A percentile compares a stretch with the other conserved stretches of the same genome.
These are phyloP conservation scores for Puntigrus tetrazona DNA, from an alignment of 2,113 vertebrate species.

Conservation along the genomic window DNA sequence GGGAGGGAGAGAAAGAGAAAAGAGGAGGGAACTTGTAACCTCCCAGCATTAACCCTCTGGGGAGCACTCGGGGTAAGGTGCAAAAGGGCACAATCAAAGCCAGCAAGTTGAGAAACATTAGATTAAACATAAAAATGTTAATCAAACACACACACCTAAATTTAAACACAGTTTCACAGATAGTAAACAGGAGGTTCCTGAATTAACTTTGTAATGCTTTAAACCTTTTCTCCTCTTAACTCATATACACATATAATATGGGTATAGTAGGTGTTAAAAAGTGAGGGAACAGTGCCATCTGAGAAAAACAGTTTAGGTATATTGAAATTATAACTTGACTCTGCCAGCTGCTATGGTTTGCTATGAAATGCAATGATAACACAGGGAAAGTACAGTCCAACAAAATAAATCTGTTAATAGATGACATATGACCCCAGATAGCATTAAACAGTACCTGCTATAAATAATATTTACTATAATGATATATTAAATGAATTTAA, in stretches of 20 bases:
- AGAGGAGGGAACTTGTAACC: constrained; percentile 62
- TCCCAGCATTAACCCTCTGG: constrained; percentile 63
- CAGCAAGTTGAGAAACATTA: background rate
- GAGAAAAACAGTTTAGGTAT: background rate
- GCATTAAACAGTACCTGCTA: background rate
- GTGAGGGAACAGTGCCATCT: background rate
- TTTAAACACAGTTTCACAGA: constrained; percentile 31
- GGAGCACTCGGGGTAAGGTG: constrained; percentile 71
- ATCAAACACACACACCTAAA: constrained; percentile 31
- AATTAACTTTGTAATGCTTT: background rate
- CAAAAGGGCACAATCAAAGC: constrained; percentile 58
- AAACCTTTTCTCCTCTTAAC: constrained; percentile 15
- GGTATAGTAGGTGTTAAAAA: constrained; percentile 22
- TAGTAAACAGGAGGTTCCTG: constrained; percentile 4
- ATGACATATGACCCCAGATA: constrained; percentile 1
- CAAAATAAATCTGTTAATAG: background rate
- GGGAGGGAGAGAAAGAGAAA: constrained; percentile 51
- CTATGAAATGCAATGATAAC: constrained; percentile 17
- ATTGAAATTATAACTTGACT: background rate
- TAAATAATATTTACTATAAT: background rate
- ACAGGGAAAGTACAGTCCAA: background rate
- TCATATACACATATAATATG: background rate
- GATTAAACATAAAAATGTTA: constrained; percentile 27
- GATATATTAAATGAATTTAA: background rate
- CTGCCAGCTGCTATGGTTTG: background rate